Evolutionary conservation across 2,113 vertebrate species (phyloP).

Genomic region (Ellobius talpinus): DNA sequence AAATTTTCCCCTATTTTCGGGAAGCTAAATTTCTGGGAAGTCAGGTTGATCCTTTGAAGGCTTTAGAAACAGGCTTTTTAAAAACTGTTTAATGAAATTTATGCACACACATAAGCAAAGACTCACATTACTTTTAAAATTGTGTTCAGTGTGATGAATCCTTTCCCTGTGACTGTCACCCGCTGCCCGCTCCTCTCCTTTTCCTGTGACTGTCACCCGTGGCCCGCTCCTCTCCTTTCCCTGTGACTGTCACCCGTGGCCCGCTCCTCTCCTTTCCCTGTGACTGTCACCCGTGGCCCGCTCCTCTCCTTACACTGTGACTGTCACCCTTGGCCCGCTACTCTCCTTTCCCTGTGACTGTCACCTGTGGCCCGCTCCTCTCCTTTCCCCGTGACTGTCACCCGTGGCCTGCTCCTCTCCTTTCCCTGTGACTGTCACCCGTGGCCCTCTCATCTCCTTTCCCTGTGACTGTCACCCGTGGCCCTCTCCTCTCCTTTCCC

Average conservation of each 20-base stretch:
- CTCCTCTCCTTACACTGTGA: background rate
- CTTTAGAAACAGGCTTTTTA: slow-evolving; percentile 36
- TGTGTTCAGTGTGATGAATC: slow-evolving; percentile 24
- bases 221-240: background rate
- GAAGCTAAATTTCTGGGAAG: background rate
- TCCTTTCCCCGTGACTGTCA: background rate
- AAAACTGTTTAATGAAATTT: slow-evolving; percentile 48
- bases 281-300: background rate
- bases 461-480: background rate
- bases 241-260: background rate
- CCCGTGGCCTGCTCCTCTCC: background rate
- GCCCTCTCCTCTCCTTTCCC: background rate
- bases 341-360: too few species aligned
- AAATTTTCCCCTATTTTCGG: background rate
- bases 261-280: background rate
- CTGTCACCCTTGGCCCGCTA: background rate
- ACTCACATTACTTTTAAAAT: background rate
- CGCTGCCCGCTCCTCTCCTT: too few species aligned
- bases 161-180: background rate
- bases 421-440: background rate
- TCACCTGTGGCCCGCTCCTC: background rate
- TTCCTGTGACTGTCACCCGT: too few species aligned
- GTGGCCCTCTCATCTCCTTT: background rate
- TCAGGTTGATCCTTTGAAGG: background rate
- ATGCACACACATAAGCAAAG: background rate